Evolutionary conservation across 1,140 invertebrate species (phyloP).

Genomic region (Drosophila aff.): DNA sequence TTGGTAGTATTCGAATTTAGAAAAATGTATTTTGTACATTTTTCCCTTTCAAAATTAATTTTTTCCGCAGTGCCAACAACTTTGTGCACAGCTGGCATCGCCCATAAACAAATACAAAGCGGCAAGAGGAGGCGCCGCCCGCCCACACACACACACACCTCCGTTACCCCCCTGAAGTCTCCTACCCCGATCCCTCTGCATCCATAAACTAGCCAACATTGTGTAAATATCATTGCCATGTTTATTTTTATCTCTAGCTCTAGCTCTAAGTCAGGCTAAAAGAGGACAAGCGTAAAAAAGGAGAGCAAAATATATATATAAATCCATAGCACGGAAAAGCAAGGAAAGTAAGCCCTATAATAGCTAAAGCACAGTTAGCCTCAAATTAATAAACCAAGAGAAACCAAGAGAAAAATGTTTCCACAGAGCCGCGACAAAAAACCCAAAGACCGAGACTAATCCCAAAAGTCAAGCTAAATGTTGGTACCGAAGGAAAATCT

Average conservation of each 20-base stretch:
- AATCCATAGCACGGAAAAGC: constrained; percentile 44
- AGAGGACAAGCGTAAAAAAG: constrained; percentile 31
- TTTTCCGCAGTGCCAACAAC: constrained; percentile 37
- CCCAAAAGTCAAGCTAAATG: constrained; percentile 33
- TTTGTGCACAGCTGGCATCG: constrained; percentile 70
- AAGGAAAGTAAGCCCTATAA: constrained; percentile 41
- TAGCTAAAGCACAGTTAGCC: constrained; percentile 62
- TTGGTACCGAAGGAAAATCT: constrained; percentile 32
- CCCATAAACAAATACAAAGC: constrained; percentile 80
- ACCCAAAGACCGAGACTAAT: constrained; percentile 17
- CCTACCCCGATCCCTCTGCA: neutral
- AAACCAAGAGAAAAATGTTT: constrained; percentile 18
- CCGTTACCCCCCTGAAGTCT: constrained; percentile 9
- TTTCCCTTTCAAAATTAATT: neutral
- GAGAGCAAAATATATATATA: constrained; percentile 11
- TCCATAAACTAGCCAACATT: constrained; percentile 60
- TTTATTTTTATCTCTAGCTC: constrained; percentile 80
- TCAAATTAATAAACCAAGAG: constrained; percentile 56
- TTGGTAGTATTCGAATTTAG: neutral
- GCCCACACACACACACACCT: constrained; percentile 2
- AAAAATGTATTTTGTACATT: too few species aligned
- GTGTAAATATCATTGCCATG: constrained; percentile 82
- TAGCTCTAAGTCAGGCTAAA: constrained; percentile 69
- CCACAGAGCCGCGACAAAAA: constrained; percentile 6
- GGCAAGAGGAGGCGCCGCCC: constrained; percentile 43